These are phyloP conservation scores for Heterotilapia buettikoferi DNA, from an alignment of 2,113 vertebrate species.

Conservation along the genomic window DNA sequence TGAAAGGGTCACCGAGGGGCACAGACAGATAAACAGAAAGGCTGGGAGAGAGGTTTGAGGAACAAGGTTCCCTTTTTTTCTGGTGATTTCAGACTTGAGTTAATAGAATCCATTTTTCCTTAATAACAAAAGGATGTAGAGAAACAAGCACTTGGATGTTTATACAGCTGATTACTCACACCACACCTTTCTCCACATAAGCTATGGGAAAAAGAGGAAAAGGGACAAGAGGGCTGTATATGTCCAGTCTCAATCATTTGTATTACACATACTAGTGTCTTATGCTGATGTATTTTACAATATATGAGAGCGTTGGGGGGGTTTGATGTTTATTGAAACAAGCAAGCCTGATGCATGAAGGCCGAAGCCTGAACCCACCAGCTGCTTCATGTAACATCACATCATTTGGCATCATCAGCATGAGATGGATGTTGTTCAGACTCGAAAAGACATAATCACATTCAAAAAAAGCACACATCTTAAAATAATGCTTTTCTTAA, in stretches of 20 bases:
- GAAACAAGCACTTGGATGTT: slow-evolving; percentile 55
- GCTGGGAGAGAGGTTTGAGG: slow-evolving; percentile 27
- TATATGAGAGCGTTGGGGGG: background rate
- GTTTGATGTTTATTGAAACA: background rate
- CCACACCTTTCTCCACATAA: slow-evolving; percentile 25
- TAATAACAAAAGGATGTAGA: slow-evolving; percentile 60
- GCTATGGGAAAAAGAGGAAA: background rate
- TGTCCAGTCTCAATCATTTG: background rate
- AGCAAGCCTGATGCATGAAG: background rate
- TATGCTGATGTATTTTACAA: background rate
- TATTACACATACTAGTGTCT: background rate
- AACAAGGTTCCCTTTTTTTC: slow-evolving; percentile 51
- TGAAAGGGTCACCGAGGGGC: slow-evolving; percentile 33
- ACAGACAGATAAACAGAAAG: slow-evolving; percentile 28
- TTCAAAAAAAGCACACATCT: background rate
- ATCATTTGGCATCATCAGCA: background rate
- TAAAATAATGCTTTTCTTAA: background rate
- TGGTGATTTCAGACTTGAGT: slow-evolving; percentile 52
- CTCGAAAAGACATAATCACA: background rate
- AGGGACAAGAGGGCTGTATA: background rate
- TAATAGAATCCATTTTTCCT: slow-evolving; percentile 70
- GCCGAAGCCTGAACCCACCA: background rate
- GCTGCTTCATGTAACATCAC: background rate
- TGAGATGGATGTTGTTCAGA: background rate
- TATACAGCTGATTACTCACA: slow-evolving; percentile 68